phyloP scores from a whole-genome alignment of 2,888 invertebrate genomes.

The Actias luna region DNA sequence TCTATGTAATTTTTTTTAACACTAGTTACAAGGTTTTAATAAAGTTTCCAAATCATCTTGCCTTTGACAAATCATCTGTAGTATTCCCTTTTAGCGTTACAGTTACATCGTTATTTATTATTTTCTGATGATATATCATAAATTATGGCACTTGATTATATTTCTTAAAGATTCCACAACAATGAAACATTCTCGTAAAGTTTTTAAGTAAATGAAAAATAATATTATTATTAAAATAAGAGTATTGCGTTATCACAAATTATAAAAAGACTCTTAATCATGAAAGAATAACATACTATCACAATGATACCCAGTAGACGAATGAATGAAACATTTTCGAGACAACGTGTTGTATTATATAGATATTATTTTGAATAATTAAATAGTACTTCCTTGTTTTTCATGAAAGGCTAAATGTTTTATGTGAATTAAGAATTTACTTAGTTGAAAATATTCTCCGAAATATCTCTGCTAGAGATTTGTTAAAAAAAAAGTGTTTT shows the following conservation, averaged over 20 bases:
- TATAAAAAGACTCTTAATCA: constrained; percentile 22
- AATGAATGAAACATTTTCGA: not conserved
- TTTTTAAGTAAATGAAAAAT: constrained; percentile 8
- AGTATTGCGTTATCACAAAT: constrained; percentile 32
- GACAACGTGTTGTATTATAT: not conserved
- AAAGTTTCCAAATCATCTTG: not conserved
- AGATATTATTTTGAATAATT: too few species aligned
- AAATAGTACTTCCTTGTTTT: too few species aligned
- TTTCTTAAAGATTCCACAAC: constrained; percentile 32
- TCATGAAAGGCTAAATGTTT: too few species aligned
- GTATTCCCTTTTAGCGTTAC: constrained; percentile 2
- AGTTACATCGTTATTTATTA: not conserved
- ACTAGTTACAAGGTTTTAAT: not conserved
- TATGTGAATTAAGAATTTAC: too few species aligned
- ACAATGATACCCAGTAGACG: not conserved
- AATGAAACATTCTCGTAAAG: constrained; percentile 33
- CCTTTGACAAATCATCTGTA: not conserved
- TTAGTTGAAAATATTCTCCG: too few species aligned
- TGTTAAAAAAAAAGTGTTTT: too few species aligned
- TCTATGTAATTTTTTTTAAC: too few species aligned
- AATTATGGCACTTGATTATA: constrained; percentile 32
- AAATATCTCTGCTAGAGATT: too few species aligned
- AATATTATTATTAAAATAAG: constrained; percentile 28
- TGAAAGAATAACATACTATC: not conserved
- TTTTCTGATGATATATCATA: constrained; percentile 18